phyloP scores from a whole-genome alignment of 2,797 vertebrate species.

The Manis crassicaudata region DNA sequence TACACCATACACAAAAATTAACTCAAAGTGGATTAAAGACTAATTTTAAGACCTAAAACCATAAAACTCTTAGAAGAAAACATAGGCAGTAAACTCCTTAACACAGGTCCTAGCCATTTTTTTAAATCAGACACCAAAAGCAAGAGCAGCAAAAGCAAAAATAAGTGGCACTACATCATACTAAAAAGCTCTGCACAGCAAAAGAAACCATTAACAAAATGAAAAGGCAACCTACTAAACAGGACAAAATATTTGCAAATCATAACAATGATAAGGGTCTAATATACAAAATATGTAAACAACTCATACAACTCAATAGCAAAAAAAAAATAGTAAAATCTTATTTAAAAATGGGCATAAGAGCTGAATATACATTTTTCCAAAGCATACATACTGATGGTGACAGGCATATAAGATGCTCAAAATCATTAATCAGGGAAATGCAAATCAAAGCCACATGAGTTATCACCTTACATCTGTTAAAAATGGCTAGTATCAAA shows the following conservation, averaged over 20 bases:
- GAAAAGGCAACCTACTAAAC: neutral
- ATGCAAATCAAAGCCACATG: neutral
- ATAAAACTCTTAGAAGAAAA: neutral
- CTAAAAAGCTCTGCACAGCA: neutral
- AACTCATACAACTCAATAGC: neutral
- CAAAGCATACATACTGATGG: neutral
- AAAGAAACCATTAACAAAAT: neutral
- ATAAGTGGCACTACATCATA: neutral
- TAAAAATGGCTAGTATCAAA: neutral
- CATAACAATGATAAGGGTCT: neutral
- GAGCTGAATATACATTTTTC: neutral
- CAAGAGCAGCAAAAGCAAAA: neutral
- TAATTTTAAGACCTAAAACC: neutral
- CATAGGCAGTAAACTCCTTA: neutral
- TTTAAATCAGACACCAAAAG: neutral
- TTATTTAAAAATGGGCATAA: neutral
- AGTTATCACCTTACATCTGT: neutral
- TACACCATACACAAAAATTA: neutral
- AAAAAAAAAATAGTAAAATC: neutral
- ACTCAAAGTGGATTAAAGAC: neutral
- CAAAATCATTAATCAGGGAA: neutral
- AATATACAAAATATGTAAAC: neutral
- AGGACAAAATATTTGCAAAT: neutral
- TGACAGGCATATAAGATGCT: neutral
- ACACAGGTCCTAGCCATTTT: neutral